Base-by-base conservation (phyloP, 2,797 vertebrate genomes). In the Platyrinchus mystaceus region DNA sequence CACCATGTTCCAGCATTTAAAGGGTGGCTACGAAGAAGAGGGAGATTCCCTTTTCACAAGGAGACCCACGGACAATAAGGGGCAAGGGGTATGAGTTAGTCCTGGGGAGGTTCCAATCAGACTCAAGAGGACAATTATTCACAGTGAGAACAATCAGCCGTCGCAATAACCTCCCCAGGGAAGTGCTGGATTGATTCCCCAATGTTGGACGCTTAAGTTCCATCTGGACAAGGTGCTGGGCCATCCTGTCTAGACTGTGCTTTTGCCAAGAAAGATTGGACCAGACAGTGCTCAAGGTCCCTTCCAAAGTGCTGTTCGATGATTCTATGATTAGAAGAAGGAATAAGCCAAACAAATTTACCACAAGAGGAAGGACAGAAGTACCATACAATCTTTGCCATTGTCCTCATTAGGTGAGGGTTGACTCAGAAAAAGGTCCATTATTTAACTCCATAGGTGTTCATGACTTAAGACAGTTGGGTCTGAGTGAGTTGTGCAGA, bases 61-160 rank as follows among this genome's bases (percentile, higher is more conserved):
- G 19, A 70, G 1, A 24, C 27, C 41, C 7, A 7, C 0, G 6
- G 37, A 64, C 49, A n/a, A 27, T 8, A 13, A 69, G 10, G 50
- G 24, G 4, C 5, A 63, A 17, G 2, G 26, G 16, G 5, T 9
- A 19, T 0, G 1, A 56, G 30, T 19, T 27, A 12, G 9, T n/a
- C 4, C 36, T 37, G n/a, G 15, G 8, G 14, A 75, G 6, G 55
- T 66, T 60, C 30, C 10, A 26, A 6, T 0, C 22, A 43, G 27
- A 68, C 11, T 56, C 11, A 55, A 69, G n/a, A 69, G 23, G 12
- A 3, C 8, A 43, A 47, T 41, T 41, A 41, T 3, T 37, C 13
- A 41, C 15, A 49, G 23, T 10, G 3, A 60, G 50, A 23, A 32
- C 12, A 41, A 73, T 26, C 19, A 85, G 11, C 46, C 10, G 4